Percentiles rank a stretch among this genome's conserved stretches.
These are phyloP conservation scores for Girardia tigrina DNA, from an alignment of 2,888 invertebrate genomes.

Conservation along the genomic window DNA sequence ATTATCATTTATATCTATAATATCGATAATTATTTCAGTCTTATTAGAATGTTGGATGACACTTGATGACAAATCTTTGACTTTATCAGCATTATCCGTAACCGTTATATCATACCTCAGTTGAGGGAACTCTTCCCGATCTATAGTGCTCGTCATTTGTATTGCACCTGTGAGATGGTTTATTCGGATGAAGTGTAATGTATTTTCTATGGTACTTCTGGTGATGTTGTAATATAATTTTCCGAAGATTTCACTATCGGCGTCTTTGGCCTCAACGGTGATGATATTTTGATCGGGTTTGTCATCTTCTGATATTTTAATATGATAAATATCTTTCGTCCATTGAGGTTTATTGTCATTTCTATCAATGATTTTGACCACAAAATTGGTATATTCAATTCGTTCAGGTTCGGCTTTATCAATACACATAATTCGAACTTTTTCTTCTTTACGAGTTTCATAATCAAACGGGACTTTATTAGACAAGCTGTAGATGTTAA, in stretches of 20 bases:
- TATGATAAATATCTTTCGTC: not conserved
- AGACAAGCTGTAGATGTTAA: not conserved
- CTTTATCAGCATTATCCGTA: slow-evolving; percentile 11
- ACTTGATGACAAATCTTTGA: not conserved
- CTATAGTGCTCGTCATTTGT: not conserved
- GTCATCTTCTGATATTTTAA: slow-evolving; percentile 25
- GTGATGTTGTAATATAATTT: slow-evolving; percentile 23
- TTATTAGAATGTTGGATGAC: not conserved
- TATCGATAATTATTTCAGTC: slow-evolving; percentile 7
- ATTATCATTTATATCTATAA: slow-evolving; percentile 31
- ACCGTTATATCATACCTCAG: not conserved
- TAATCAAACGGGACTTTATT: slow-evolving; percentile 26
- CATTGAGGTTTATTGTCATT: slow-evolving; percentile 33
- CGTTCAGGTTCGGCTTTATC: slow-evolving; percentile 18
- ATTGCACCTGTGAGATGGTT: not conserved
- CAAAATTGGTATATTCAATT: not conserved
- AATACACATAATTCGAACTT: slow-evolving; percentile 28
- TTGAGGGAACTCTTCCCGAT: slow-evolving; percentile 23
- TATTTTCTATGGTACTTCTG: not conserved
- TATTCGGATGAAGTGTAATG: slow-evolving; percentile 17
- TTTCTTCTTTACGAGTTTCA: slow-evolving; percentile 6
- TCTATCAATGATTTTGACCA: slow-evolving; percentile 26
- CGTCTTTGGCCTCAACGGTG: slow-evolving; percentile 25
- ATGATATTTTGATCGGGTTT: not conserved
- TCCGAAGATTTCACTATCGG: slow-evolving; percentile 15